Evolutionary conservation across 2,888 invertebrate species (phyloP).

Genomic region (Acrobasis consociella): DNA sequence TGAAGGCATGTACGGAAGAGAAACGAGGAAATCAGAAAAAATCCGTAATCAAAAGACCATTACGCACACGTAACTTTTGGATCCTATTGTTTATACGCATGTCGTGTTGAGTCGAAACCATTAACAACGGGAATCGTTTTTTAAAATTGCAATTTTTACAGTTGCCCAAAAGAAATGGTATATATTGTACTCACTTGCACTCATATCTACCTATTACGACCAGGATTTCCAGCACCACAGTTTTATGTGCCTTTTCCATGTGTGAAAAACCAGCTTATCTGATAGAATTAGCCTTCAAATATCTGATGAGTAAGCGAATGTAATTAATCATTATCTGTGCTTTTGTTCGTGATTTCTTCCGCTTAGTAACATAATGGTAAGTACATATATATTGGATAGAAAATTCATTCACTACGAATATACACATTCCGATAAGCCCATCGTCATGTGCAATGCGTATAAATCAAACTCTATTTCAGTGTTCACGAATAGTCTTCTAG

Average conservation of each 20-base stretch:
- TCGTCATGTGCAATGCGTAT: neutral
- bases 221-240: no score
- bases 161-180: neutral
- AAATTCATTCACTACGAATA: no score
- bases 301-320: no score
- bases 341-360: no score
- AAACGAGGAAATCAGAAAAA: neutral
- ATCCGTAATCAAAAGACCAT: neutral
- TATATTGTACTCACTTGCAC: no score
- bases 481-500: constrained; percentile 3
- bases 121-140: neutral
- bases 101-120: neutral
- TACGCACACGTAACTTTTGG: neutral
- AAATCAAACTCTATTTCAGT: constrained; percentile 20
- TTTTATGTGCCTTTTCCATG: no score
- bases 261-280: no score
- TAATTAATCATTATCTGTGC: no score
- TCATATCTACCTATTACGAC: no score
- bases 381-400: no score
- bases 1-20: neutral
- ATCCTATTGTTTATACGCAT: neutral
- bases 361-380: no score
- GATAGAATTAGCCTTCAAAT: no score
- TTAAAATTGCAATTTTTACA: neutral
- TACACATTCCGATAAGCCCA: neutral